Percentiles rank a stretch among this genome's conserved stretches.
Conservation (phyloP, 64 coral and sea anemone species). For the Acropora tenuis region DNA sequence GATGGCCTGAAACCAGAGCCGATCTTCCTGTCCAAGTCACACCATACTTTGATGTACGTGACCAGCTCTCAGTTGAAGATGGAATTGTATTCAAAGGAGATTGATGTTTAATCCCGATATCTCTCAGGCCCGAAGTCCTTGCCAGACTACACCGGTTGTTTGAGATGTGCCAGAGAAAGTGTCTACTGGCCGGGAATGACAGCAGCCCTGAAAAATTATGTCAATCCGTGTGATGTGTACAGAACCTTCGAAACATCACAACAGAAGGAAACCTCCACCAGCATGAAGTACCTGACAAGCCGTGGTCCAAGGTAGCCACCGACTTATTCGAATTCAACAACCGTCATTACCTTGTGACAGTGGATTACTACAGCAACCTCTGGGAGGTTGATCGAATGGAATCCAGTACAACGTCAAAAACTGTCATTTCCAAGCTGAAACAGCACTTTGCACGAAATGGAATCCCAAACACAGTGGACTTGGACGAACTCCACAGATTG, state of each 20-base stretch:
- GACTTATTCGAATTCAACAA: slow-evolving; percentile 35
- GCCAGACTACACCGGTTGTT: slow-evolving; percentile 16
- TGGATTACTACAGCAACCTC: slow-evolving; percentile 37
- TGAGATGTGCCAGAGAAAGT: slow-evolving; percentile 26
- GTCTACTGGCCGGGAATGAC: slow-evolving; percentile 55
- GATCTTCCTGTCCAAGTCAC: slow-evolving; percentile 1
- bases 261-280: slow-evolving; percentile 19
- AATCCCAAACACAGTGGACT: slow-evolving; percentile 24
- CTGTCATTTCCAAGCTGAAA: background rate
- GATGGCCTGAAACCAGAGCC: slow-evolving; percentile 40
- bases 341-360: slow-evolving; percentile 42
- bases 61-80: no score
- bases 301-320: slow-evolving; percentile 27
- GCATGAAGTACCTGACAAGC: slow-evolving; percentile 15
- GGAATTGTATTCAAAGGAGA: no score
- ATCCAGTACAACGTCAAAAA: slow-evolving; percentile 8
- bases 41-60: no score
- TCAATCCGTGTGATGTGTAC: slow-evolving; percentile 19
- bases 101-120: no score
- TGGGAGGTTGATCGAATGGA: slow-evolving; percentile 44
- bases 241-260: slow-evolving; percentile 16
- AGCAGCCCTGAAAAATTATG: background rate
- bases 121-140: background rate
- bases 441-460: slow-evolving; percentile 42
- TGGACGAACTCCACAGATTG: slow-evolving; percentile 19